These are phyloP conservation scores for Montipora efflorescens DNA, from an alignment of 64 coral and sea anemone genomes.

Conservation along the genomic window DNA sequence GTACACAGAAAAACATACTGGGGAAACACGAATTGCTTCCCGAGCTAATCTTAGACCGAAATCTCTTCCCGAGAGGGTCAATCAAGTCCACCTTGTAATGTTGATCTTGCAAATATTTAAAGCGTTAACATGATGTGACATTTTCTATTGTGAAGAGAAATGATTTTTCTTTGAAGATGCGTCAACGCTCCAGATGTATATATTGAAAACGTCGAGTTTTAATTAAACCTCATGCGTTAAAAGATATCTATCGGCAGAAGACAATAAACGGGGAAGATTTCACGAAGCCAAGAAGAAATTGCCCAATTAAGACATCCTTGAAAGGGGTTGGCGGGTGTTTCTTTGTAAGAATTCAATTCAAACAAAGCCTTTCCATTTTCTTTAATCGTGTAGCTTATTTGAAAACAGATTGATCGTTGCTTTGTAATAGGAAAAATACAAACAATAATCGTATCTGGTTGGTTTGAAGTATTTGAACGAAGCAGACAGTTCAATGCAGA, in stretches of 20 bases:
- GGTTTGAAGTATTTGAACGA: background rate
- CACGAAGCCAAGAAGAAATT: background rate
- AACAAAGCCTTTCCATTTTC: background rate
- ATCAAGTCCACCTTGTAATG: background rate
- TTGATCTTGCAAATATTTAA: conserved; percentile 23
- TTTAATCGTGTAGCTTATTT: background rate
- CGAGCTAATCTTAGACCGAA: too few relatives aligned
- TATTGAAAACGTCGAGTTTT: background rate
- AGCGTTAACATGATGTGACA: background rate
- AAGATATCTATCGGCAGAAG: background rate
- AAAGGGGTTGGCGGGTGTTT: background rate
- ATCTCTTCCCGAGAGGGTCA: background rate
- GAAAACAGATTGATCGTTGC: background rate
- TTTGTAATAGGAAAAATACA: background rate
- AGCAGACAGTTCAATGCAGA: background rate
- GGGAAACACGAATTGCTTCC: too few relatives aligned
- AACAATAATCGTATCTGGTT: background rate
- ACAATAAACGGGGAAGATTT: background rate
- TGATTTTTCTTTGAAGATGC: background rate
- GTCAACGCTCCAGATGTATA: background rate
- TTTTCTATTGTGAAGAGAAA: background rate
- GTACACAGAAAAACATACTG: too few relatives aligned
- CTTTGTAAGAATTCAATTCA: conserved; percentile 12
- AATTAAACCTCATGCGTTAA: conserved; percentile 18
- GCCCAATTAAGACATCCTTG: background rate